Percentiles rank a stretch among this genome's conserved stretches.
Conservation (phyloP, 2,888 invertebrate species). For the Nomada ruficornis region DNA sequence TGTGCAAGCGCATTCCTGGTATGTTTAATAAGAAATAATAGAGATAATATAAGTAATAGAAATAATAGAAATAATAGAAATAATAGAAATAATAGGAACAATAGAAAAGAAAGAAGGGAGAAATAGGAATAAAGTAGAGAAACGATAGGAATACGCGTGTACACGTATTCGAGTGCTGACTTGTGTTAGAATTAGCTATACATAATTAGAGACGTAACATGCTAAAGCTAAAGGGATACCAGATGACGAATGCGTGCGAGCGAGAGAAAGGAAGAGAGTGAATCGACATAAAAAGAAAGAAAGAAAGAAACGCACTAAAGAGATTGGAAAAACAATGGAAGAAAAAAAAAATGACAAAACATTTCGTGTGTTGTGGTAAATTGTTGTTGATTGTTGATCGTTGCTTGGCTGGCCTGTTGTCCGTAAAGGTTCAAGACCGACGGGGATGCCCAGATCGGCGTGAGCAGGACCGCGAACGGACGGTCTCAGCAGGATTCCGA, state of each 20-base stretch:
- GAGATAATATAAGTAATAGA: too few relatives aligned
- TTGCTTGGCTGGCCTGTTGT: conserved; percentile 82
- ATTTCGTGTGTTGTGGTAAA: conserved; percentile 62
- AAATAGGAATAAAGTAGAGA: too few relatives aligned
- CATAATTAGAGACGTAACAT: too few relatives aligned
- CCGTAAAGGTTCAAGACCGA: conserved; percentile 84
- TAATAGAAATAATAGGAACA: too few relatives aligned
- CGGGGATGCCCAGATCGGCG: conserved; percentile 82
- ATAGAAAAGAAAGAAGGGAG: too few relatives aligned
- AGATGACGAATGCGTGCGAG: conserved; percentile 1
- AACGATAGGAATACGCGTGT: background rate
- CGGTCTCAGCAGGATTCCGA: conserved; percentile 83
- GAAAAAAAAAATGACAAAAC: conserved; percentile 16
- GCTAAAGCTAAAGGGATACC: too few relatives aligned
- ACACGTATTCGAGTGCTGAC: background rate
- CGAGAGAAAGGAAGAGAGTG: conserved; percentile 17
- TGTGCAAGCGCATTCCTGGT: too few relatives aligned
- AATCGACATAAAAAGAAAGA: conserved; percentile 36
- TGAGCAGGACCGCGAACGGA: conserved; percentile 78
- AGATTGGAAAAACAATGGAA: background rate
- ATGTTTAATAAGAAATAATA: too few relatives aligned
- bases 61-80: too few relatives aligned
- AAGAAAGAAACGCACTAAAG: conserved; percentile 25
- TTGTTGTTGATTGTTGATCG: conserved; percentile 82
- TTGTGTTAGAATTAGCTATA: too few relatives aligned